phyloP scores from a whole-genome alignment of 2,888 invertebrate genomes.

The Pyrochroa serraticornis region DNA sequence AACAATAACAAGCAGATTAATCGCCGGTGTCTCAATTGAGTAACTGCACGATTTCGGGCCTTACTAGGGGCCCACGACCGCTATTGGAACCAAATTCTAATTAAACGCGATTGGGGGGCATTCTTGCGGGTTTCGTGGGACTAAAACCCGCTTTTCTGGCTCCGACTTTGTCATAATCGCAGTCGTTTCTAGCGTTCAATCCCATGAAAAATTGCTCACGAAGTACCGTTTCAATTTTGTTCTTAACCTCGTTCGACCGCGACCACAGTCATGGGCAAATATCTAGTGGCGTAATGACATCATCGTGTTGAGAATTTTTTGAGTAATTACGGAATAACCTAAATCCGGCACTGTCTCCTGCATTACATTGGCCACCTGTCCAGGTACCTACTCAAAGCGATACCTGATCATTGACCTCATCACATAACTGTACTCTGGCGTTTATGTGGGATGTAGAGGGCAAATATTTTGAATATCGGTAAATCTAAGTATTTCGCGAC shows the following conservation, averaged over 20 bases:
- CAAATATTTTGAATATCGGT: constrained; percentile 38
- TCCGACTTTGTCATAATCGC: too few relatives aligned
- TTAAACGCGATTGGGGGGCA: too few relatives aligned
- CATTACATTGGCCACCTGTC: constrained; percentile 39
- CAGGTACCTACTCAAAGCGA: constrained; percentile 32
- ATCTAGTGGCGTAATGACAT: constrained; percentile 4
- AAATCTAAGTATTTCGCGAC: constrained; percentile 26
- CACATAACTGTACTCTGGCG: constrained; percentile 52
- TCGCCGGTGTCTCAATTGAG: too few relatives aligned
- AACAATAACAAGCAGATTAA: too few relatives aligned
- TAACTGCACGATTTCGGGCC: neutral
- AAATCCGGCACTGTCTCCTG: constrained; percentile 22
- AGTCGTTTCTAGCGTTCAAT: neutral
- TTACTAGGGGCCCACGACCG: neutral
- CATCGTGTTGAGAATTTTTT: constrained; percentile 5
- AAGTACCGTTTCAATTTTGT: neutral
- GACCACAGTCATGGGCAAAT: too few relatives aligned
- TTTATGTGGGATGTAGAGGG: constrained; percentile 48
- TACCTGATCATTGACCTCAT: constrained; percentile 55
- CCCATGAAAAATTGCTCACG: neutral
- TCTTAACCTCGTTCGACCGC: too few relatives aligned
- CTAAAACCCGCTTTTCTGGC: neutral
- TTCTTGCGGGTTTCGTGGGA: neutral
- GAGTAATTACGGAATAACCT: constrained; percentile 13
- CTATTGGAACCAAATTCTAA: too few relatives aligned